These are phyloP conservation scores for Schizopygopsis pylzovi DNA, from an alignment of 2,797 vertebrate genomes.

Conservation along the genomic window DNA sequence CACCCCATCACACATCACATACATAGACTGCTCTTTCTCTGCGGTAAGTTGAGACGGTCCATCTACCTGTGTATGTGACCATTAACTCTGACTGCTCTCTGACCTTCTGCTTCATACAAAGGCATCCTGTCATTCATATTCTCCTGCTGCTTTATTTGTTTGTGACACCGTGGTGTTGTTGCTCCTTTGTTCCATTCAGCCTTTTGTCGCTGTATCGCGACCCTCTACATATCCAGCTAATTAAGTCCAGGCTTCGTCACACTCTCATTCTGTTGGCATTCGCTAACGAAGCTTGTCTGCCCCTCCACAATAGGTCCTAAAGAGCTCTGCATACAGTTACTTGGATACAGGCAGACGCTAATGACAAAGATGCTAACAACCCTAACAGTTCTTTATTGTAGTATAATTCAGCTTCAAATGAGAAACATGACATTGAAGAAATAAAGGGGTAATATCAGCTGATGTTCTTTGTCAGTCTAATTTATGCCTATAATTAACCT, in stretches of 20 bases:
- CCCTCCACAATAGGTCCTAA: conserved; percentile 51
- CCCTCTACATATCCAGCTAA: conserved; percentile 29
- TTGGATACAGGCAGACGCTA: conserved; percentile 59
- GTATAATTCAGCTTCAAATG: conserved; percentile 53
- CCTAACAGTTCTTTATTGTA: conserved; percentile 45
- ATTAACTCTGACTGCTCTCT: conserved; percentile 36
- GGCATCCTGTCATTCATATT: conserved; percentile 21
- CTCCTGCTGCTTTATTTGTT: conserved; percentile 39
- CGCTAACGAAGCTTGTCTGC: conserved; percentile 52
- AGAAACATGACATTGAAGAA: conserved; percentile 47
- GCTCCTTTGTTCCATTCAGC: conserved; percentile 34
- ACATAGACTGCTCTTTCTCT: conserved; percentile 3
- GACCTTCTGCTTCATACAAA: conserved; percentile 48
- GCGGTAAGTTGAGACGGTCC: neutral
- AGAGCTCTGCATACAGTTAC: conserved; percentile 33
- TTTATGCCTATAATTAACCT: conserved; percentile 57
- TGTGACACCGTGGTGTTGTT: neutral
- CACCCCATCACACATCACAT: neutral
- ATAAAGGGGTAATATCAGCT: neutral
- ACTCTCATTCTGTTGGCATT: conserved; percentile 50
- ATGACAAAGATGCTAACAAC: conserved; percentile 58
- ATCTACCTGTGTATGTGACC: neutral
- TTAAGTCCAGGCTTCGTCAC: conserved; percentile 19
- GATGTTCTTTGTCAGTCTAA: conserved; percentile 41
- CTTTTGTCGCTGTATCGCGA: conserved; percentile 21